Conservation (phyloP, 1,140 invertebrate genomes). For the Acromyrmex charruanus region DNA sequence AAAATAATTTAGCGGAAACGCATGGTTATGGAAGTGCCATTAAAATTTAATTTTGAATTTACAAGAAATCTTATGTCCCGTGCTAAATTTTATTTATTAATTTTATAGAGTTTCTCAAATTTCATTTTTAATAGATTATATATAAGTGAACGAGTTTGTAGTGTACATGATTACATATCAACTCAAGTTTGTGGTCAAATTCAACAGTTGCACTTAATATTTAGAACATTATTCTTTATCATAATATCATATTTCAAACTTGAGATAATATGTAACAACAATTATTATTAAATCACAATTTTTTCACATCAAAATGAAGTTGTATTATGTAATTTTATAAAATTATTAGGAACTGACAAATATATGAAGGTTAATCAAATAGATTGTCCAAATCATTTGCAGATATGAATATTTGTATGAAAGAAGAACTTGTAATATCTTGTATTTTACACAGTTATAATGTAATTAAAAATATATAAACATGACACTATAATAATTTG, state of each 20-base stretch:
- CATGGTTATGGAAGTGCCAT: conserved; percentile 59
- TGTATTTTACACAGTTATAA: conserved; percentile 47
- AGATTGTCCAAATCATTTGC: conserved; percentile 32
- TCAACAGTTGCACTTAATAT: conserved; percentile 26
- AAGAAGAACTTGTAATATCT: conserved; percentile 25
- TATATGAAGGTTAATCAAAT: background rate
- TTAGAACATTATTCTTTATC: conserved; percentile 1
- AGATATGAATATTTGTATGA: conserved; percentile 32
- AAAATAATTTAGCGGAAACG: background rate
- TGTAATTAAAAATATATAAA: conserved; percentile 37
- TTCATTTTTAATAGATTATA: conserved; percentile 15
- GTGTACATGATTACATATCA: conserved; percentile 1
- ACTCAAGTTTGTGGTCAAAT: conserved; percentile 15
- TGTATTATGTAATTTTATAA: conserved; percentile 46
- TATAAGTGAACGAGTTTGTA: conserved; percentile 14
- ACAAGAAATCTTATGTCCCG: conserved; percentile 4
- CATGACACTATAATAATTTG: conserved; percentile 43
- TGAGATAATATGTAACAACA: conserved; percentile 26
- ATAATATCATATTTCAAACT: conserved; percentile 25
- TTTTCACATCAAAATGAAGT: conserved; percentile 16
- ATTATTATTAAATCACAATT: conserved; percentile 5
- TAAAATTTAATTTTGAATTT: conserved; percentile 41
- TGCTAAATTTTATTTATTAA: conserved; percentile 44
- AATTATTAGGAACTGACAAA: conserved; percentile 38
- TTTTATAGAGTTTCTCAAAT: conserved; percentile 30